Conservation (phyloP, 2,888 invertebrate species). For the Lomographa bimaculata region DNA sequence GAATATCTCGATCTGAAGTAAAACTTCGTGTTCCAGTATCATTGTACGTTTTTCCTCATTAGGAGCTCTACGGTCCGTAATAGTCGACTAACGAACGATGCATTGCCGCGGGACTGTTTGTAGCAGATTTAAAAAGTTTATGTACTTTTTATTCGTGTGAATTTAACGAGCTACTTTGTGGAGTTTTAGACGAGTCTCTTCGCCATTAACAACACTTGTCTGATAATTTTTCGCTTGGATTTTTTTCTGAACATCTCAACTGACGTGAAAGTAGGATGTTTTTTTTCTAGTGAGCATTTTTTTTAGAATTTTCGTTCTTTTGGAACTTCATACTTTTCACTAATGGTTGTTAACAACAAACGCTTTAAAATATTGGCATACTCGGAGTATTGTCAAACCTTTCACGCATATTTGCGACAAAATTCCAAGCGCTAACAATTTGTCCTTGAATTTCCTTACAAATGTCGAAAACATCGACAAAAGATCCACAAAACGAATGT, state of each 20-base stretch:
- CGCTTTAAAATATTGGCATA: too few relatives aligned
- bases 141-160: slow-evolving; percentile 15
- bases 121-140: slow-evolving; percentile 18
- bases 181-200: slow-evolving; percentile 6
- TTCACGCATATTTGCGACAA: slow-evolving; percentile 8
- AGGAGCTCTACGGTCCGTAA: slow-evolving; percentile 48
- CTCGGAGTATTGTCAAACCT: slow-evolving; percentile 1
- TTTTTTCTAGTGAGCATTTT: too few relatives aligned
- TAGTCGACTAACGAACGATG: slow-evolving; percentile 57
- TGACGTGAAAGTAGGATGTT: too few relatives aligned
- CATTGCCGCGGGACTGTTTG: slow-evolving; percentile 32
- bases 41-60: slow-evolving; percentile 67
- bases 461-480: slow-evolving; percentile 19
- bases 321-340: too few relatives aligned
- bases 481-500: slow-evolving; percentile 19
- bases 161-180: slow-evolving; percentile 23
- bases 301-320: too few relatives aligned
- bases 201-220: slow-evolving; percentile 12
- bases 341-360: too few relatives aligned
- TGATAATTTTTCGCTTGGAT: slow-evolving; percentile 5
- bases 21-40: slow-evolving; percentile 54
- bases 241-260: too few relatives aligned
- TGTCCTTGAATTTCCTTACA: slow-evolving; percentile 25
- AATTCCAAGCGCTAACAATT: slow-evolving; percentile 3
- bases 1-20: slow-evolving; percentile 45